Evolutionary conservation across 2,888 invertebrate genomes (phyloP).

Genomic region (Polietes domitor): DNA sequence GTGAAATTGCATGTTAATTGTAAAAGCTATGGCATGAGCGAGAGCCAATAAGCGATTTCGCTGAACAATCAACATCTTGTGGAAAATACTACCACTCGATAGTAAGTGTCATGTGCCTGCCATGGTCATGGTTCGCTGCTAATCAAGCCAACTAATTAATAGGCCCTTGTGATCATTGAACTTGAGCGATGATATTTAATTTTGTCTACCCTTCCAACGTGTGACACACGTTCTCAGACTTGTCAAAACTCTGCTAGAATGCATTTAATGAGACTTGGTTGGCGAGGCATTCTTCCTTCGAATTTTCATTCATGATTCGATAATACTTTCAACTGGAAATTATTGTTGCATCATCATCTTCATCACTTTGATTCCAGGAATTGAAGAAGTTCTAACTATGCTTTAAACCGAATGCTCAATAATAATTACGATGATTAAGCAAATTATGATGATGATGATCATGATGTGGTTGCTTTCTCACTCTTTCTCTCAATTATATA

Average conservation of each 20-base stretch:
- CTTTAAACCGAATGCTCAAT: constrained; percentile 14
- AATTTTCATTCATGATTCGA: background rate
- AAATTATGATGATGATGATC: background rate
- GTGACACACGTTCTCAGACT: background rate
- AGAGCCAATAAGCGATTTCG: no score
- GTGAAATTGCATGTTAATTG: no score
- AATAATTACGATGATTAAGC: constrained; percentile 45
- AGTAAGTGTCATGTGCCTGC: no score
- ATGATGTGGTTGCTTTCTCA: background rate
- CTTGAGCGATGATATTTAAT: constrained; percentile 5
- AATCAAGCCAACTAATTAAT: background rate
- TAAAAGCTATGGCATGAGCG: no score
- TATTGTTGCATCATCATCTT: constrained; percentile 38
- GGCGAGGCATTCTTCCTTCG: no score
- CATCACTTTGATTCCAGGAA: background rate
- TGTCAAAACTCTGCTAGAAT: background rate
- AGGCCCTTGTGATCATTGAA: background rate
- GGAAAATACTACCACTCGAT: no score
- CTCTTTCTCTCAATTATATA: constrained; percentile 1
- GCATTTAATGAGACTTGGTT: no score
- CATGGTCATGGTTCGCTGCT: no score
- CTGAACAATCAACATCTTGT: no score
- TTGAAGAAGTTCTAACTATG: background rate
- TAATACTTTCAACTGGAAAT: background rate
- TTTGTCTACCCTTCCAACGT: background rate